phyloP scores from a whole-genome alignment of 2,113 vertebrate genomes.

The Pteronura brasiliensis region DNA sequence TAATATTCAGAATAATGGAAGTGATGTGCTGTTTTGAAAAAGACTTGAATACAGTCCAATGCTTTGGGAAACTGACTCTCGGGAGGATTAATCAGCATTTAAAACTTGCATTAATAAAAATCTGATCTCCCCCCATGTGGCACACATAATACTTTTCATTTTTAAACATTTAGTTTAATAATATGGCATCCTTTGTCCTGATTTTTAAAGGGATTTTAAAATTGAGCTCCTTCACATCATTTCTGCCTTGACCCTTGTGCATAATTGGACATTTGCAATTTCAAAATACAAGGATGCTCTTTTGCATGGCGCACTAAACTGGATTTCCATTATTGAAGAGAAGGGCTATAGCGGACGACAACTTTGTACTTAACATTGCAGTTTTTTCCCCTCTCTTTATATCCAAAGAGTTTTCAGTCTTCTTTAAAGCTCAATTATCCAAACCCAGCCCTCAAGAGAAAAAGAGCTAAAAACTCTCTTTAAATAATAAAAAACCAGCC shows the following conservation, averaged over 20 bases:
- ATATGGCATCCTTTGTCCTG: constrained; percentile 78
- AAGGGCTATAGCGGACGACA: background rate
- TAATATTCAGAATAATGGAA: constrained; percentile 90
- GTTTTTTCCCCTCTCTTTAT: constrained; percentile 35
- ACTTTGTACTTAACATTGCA: background rate
- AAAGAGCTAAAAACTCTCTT: background rate
- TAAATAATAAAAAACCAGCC: background rate
- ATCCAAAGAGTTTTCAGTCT: constrained; percentile 26
- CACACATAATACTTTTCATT: constrained; percentile 84
- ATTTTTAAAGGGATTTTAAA: constrained; percentile 84
- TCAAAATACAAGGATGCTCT: constrained; percentile 68
- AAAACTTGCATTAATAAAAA: constrained; percentile 91
- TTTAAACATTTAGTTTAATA: constrained; percentile 85
- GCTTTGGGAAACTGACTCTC: constrained; percentile 89
- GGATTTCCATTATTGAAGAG: constrained; percentile 53
- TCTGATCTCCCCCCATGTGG: constrained; percentile 82
- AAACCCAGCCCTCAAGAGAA: background rate
- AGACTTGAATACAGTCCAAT: constrained; percentile 86
- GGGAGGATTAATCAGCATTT: constrained; percentile 90
- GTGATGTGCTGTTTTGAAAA: constrained; percentile 84
- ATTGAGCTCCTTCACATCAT: constrained; percentile 81
- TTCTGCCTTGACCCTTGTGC: constrained; percentile 71
- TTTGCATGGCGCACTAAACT: background rate
- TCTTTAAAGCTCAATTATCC: constrained; percentile 43
- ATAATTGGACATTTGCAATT: constrained; percentile 63